A percentile compares a stretch with the other conserved stretches of the same genome.
Conservation (phyloP, 64 coral and sea anemone genomes). For the Platygyra sinensis region DNA sequence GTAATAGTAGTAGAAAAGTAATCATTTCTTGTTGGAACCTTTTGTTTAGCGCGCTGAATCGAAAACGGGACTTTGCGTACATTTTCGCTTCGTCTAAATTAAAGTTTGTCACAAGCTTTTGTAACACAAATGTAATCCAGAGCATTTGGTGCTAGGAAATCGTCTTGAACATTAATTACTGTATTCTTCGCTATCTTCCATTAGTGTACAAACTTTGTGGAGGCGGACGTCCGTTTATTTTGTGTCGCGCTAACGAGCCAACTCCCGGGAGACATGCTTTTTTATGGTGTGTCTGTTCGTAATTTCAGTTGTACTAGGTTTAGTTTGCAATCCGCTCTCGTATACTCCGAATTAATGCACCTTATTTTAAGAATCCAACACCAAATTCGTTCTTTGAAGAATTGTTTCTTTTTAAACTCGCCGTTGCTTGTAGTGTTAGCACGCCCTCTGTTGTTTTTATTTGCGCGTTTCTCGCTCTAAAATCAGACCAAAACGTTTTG, state of each 20-base stretch:
- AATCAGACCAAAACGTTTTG: not conserved
- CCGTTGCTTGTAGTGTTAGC: not conserved
- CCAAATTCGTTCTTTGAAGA: not conserved
- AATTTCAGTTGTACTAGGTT: not conserved
- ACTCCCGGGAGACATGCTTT: not conserved
- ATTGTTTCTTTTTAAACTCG: not conserved
- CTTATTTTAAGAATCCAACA: not conserved
- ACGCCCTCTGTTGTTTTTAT: not conserved
- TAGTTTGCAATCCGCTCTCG: not conserved
- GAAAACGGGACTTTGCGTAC: too few species aligned
- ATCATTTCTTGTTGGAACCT: not conserved
- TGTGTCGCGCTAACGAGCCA: not conserved
- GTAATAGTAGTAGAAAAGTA: not conserved
- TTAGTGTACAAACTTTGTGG: too few species aligned
- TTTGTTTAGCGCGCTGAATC: not conserved
- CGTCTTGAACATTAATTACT: not conserved
- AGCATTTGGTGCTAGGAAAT: not conserved
- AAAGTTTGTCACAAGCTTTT: not conserved
- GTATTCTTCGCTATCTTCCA: constrained; percentile 7
- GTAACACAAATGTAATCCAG: not conserved
- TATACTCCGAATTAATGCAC: not conserved
- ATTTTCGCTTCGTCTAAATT: not conserved
- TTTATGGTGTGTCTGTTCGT: not conserved
- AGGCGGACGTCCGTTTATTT: not conserved
- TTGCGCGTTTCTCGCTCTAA: not conserved